These are phyloP conservation scores for Epinephelus awoara DNA, from an alignment of 2,797 vertebrate genomes.

Conservation along the genomic window DNA sequence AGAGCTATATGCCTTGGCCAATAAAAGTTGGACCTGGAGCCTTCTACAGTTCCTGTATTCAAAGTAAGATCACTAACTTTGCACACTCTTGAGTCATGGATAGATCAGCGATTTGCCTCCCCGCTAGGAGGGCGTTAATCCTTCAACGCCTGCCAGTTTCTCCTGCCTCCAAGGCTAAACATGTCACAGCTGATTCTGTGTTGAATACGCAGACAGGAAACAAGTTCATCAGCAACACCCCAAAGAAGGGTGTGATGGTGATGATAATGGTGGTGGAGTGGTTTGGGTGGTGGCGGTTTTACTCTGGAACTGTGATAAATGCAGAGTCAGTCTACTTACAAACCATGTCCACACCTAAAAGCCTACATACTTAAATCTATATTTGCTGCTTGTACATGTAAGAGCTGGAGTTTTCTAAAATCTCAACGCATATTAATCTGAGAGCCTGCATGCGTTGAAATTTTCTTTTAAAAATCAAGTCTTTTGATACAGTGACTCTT, in stretches of 20 bases:
- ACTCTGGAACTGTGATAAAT: neutral
- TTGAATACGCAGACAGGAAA: neutral
- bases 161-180: neutral
- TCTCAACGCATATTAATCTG: too few relatives aligned
- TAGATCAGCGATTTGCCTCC: neutral
- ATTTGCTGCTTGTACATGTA: neutral
- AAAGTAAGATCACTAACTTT: neutral
- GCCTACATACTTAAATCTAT: neutral
- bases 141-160: neutral
- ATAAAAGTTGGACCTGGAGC: neutral
- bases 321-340: neutral
- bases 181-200: neutral
- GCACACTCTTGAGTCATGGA: neutral
- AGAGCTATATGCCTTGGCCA: too few relatives aligned
- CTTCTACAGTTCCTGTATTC: neutral
- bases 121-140: constrained; percentile 1
- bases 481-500: neutral
- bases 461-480: neutral
- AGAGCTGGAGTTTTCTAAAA: neutral
- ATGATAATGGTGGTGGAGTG: neutral
- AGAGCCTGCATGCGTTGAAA: neutral
- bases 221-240: neutral
- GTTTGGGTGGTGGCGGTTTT: neutral
- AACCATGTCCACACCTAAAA: neutral
- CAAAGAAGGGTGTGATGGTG: neutral